Evolutionary conservation across 1,140 invertebrate species (phyloP), one percentile per base, ranked within the genome.

Genomic region (Aphidius gifuensis): DNA sequence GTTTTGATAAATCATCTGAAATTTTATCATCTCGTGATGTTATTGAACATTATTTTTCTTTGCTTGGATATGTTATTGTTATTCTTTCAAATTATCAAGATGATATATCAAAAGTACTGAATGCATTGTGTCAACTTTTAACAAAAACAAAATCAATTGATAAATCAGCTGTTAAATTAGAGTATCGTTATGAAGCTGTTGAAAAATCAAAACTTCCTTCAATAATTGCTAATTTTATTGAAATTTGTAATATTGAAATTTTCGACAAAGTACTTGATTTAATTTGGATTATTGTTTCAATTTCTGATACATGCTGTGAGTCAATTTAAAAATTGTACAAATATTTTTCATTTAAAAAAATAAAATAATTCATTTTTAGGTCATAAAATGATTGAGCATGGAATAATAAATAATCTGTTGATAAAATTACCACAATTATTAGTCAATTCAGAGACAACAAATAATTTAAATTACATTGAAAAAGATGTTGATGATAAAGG

Each of bases 21-120:
- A 56, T 9, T 46, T 46, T 71, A 2, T 38, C n/a, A 39, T 62
- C 42, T 11, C 47, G 4, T 1, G 47, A 60, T 39, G 55, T 64
- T 44, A 53, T 77, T 16, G 64, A 71, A 23, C 60, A 68, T 9
- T 74, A 78, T 62, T 72, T 75, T 50, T 75, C 67, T 6, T 44
- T 68, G 0, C 54, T 77, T 5, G 74, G 73, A 5, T 60, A 71
- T 16, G 60, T 78, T 1, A 49, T 75, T 42, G 32, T 58, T 3
- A 64, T 73, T 3, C 64, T 71, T 16, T 69, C 71, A 2, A 62
- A n/a, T 1, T 9, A 64, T 32, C n/a, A 46, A 9, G n/a, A 51
- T 11, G 58, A 70, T 11, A 23, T 66, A 3, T 40, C 58, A 8
- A 69, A 64, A 39, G 32, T 74, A 32, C 55, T 68, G 5, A 21